Base-by-base conservation (phyloP, 37 sponge, comb jelly and placozoan genomes). In the Cladorhizidae sp. region DNA sequence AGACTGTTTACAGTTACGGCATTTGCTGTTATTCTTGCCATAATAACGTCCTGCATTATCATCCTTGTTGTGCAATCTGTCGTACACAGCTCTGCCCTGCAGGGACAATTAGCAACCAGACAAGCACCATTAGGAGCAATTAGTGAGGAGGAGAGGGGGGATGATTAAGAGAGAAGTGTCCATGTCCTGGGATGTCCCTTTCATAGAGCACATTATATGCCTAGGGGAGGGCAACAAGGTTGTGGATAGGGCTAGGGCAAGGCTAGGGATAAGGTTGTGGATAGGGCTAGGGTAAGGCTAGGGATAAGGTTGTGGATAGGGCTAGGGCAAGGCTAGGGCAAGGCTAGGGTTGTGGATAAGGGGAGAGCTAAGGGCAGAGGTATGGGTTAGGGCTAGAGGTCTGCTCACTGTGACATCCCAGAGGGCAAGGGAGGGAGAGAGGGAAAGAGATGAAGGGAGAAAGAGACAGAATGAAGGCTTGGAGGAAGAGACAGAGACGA, bases 1-100 rank as follows among this genome's bases (percentile, higher is more conserved):
- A 20, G 38, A 37, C 70, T 84, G 84, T 49, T 76, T 84, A 45
- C 84, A 84, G 58, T 84, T 84, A 70, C 1, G 0, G 23, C 84
- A 84, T 49, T 81, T 81, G 57, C 2, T 56, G 25, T 31, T 55
- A 1, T 18, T 6, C 33, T 62, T 6, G n/a, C 77, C 77, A 55
- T 79, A 69, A 37, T 56, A 69, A 37, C 80, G 80, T 25, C 80
- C 80, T 0, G 8, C 0, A 5, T 68, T 50, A 2, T 69, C 62
- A 3, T 43, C 22, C 32, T 49, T 54, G 1, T 68, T 35, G 56
- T 59, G 70, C 22, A 25, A 29, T 28, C 61, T 71, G n/a, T 81
- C 81, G 33, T 81, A 81, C 14, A 61, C 81, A 37, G 54, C 72
- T 8, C 81, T 40, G 25, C 81, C 81, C 81, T 81, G 62, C 26